These are phyloP conservation scores for Penaeus indicus DNA, from an alignment of 1,140 invertebrate species.

Conservation along the genomic window DNA sequence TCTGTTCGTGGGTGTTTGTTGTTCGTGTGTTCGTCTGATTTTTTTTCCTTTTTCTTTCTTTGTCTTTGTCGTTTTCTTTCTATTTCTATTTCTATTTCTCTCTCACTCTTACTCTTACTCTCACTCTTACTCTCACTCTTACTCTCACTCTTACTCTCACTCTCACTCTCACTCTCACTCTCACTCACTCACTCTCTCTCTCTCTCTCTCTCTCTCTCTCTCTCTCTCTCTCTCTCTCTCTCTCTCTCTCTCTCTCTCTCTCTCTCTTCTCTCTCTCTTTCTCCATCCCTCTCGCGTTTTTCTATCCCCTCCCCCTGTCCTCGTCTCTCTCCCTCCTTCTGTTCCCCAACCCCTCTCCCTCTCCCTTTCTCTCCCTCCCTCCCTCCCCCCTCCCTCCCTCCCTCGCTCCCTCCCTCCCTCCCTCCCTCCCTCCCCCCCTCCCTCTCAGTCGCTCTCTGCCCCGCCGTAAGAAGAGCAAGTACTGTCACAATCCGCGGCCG, in stretches of 20 bases:
- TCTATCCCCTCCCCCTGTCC: not conserved
- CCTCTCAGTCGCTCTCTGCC: too few relatives aligned
- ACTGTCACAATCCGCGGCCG: too few relatives aligned
- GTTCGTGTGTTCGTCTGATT: not conserved
- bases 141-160: not conserved
- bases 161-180: not conserved
- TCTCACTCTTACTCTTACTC: not conserved
- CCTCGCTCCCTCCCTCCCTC: not conserved
- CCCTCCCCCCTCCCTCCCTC: not conserved
- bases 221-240: not conserved
- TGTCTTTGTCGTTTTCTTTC: slow-evolving; percentile 7
- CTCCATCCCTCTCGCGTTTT: not conserved
- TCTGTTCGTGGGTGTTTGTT: not conserved
- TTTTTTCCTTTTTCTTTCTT: not conserved
- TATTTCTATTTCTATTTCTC: not conserved
- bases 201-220: not conserved
- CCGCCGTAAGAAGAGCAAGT: too few relatives aligned
- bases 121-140: not conserved
- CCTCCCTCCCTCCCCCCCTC: not conserved
- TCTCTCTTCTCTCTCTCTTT: not conserved
- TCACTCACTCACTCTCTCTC: not conserved
- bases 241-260: not conserved
- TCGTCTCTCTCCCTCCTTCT: too few relatives aligned
- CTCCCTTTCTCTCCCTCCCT: not conserved
- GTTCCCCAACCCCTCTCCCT: too few relatives aligned